phyloP scores from a whole-genome alignment of 2,113 vertebrate genomes.

The Ictidomys tridecemlineatus region DNA sequence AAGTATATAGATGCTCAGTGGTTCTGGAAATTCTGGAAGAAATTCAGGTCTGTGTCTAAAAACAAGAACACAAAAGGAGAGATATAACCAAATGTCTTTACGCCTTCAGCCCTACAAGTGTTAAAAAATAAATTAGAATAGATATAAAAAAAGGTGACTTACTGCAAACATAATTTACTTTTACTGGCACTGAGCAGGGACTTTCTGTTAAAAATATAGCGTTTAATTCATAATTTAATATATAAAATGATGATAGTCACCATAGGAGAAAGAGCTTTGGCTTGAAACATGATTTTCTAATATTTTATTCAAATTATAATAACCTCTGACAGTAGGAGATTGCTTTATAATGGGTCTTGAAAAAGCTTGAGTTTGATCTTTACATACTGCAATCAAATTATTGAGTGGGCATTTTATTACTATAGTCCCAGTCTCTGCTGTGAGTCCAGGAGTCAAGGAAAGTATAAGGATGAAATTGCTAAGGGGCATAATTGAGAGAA shows the following conservation, averaged over 20 bases:
- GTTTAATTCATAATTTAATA: constrained; percentile 7
- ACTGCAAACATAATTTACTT: constrained; percentile 10
- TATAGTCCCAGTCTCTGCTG: neutral
- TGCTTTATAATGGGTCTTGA: constrained; percentile 3
- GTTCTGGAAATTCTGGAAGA: neutral
- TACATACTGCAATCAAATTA: neutral
- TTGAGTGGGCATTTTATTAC: neutral
- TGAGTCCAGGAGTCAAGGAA: neutral
- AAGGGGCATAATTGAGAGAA: neutral
- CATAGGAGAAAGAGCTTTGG: constrained; percentile 13
- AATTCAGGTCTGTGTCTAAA: neutral
- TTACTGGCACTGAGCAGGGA: neutral
- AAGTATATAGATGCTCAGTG: neutral
- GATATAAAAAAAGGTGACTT: neutral
- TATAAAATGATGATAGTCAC: neutral
- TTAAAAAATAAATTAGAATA: constrained; percentile 28
- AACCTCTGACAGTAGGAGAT: neutral
- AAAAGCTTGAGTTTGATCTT: constrained; percentile 36
- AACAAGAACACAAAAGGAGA: neutral
- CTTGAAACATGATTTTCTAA: constrained; percentile 25
- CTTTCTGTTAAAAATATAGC: neutral
- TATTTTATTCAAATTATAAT: constrained; percentile 52
- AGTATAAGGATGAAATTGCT: constrained; percentile 3
- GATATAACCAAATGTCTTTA: neutral
- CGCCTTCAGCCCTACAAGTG: neutral